Evolutionary conservation across 2,113 vertebrate species (phyloP).

Genomic region (Gallinago undulata): DNA sequence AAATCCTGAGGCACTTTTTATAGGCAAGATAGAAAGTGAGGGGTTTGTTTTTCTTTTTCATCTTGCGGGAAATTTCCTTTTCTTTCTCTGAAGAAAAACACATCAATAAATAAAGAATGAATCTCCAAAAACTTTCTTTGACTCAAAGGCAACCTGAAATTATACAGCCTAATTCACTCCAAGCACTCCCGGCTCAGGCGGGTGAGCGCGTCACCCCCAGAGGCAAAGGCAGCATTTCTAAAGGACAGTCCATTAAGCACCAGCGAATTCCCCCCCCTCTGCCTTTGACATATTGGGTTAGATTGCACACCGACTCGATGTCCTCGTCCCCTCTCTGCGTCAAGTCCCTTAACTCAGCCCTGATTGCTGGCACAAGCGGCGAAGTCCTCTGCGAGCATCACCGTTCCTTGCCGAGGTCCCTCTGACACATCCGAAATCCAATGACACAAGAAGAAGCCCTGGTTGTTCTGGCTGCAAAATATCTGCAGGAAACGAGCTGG

Average conservation of each 20-base stretch:
- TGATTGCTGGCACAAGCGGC: not conserved
- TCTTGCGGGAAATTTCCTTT: not conserved
- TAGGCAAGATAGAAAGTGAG: not conserved
- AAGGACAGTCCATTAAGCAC: slow-evolving; percentile 23
- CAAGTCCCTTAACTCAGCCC: not conserved
- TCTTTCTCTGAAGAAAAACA: slow-evolving; percentile 45
- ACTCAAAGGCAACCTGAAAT: slow-evolving; percentile 43
- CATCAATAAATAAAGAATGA: slow-evolving; percentile 21
- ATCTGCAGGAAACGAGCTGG: not conserved
- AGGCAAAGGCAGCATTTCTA: not conserved
- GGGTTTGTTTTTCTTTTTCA: not conserved
- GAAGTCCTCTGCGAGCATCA: not conserved
- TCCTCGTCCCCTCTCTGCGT: not conserved
- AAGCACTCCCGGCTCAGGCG: not conserved
- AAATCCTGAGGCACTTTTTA: slow-evolving; percentile 17
- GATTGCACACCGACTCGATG: not conserved
- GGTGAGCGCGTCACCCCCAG: not conserved
- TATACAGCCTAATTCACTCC: slow-evolving; percentile 52
- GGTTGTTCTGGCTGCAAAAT: not conserved
- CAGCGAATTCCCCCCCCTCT: not conserved
- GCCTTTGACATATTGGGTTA: not conserved
- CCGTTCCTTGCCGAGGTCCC: not conserved
- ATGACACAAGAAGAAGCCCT: not conserved
- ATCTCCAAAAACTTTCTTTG: slow-evolving; percentile 12
- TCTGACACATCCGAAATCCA: not conserved